Evolutionary conservation across 2,888 invertebrate genomes (phyloP).

Genomic region (Phoronis australis): DNA sequence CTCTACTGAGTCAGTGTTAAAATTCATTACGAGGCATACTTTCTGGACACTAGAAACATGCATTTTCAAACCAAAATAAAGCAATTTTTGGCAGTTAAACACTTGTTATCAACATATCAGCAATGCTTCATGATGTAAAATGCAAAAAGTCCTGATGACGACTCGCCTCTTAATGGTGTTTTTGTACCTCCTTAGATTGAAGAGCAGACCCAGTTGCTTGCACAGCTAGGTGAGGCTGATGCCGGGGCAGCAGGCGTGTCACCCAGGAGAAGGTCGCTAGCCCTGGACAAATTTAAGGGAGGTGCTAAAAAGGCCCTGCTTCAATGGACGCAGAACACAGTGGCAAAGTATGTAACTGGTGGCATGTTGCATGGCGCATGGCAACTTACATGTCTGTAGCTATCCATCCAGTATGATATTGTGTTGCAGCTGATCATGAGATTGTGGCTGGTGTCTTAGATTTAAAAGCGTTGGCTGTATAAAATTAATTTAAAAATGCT

Average conservation of each 20-base stretch:
- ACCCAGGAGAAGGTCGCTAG: constrained; percentile 15
- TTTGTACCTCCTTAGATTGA: constrained; percentile 41
- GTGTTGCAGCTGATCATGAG: too few relatives aligned
- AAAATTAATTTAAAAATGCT: too few relatives aligned
- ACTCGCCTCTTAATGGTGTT: too few relatives aligned
- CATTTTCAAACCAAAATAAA: neutral
- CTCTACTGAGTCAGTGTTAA: too few relatives aligned
- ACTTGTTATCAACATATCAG: neutral
- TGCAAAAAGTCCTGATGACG: too few relatives aligned
- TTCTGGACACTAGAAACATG: neutral
- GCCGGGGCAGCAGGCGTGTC: constrained; percentile 18
- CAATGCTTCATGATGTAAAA: too few relatives aligned
- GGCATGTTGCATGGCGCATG: too few relatives aligned
- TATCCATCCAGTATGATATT: too few relatives aligned
- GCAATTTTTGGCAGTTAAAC: neutral
- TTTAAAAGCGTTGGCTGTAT: too few relatives aligned
- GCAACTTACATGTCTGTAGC: too few relatives aligned
- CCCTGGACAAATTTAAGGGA: constrained; percentile 62
- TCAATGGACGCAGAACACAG: constrained; percentile 88
- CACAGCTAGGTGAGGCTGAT: constrained; percentile 5
- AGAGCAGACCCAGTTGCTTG: constrained; percentile 18
- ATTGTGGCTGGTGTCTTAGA: too few relatives aligned
- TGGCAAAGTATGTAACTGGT: constrained; percentile 57
- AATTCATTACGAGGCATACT: too few relatives aligned
- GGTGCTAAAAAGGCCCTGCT: constrained; percentile 86